Evolutionary conservation across 2,888 invertebrate genomes (phyloP).

Genomic region (Cantharis rufa): DNA sequence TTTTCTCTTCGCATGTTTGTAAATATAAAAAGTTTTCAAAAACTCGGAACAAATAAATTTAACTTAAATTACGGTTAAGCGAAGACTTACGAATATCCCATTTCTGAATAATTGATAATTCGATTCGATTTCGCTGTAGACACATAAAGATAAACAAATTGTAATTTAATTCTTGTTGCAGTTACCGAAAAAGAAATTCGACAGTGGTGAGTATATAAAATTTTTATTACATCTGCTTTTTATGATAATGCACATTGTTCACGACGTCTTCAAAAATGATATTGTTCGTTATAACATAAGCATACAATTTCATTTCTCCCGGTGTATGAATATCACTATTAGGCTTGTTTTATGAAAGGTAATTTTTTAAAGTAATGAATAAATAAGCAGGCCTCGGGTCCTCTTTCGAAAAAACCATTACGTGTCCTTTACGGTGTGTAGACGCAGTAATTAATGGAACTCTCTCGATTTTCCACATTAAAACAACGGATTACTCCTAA

Average conservation of each 20-base stretch:
- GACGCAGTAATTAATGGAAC: neutral
- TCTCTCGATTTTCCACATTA: neutral
- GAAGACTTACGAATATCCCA: neutral
- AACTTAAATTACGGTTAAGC: neutral
- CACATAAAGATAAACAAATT: neutral
- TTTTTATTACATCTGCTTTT: neutral
- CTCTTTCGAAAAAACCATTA: neutral
- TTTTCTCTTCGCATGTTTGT: neutral
- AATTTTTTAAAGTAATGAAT: neutral
- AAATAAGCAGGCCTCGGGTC: neutral
- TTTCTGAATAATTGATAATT: neutral
- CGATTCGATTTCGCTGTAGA: neutral
- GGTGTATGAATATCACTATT: neutral
- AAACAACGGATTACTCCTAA: neutral
- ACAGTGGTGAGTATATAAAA: constrained; percentile 71
- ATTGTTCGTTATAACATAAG: neutral
- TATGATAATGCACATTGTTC: neutral
- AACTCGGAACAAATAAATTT: neutral
- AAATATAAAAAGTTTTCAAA: no score
- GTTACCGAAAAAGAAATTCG: constrained; percentile 88
- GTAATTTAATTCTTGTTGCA: constrained; percentile 62
- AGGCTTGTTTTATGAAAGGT: neutral
- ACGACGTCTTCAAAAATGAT: neutral
- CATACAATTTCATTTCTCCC: neutral
- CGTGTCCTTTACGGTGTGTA: neutral